These are phyloP conservation scores for Drosophila subobscura DNA, from an alignment of 1,140 invertebrate genomes.

Conservation along the genomic window DNA sequence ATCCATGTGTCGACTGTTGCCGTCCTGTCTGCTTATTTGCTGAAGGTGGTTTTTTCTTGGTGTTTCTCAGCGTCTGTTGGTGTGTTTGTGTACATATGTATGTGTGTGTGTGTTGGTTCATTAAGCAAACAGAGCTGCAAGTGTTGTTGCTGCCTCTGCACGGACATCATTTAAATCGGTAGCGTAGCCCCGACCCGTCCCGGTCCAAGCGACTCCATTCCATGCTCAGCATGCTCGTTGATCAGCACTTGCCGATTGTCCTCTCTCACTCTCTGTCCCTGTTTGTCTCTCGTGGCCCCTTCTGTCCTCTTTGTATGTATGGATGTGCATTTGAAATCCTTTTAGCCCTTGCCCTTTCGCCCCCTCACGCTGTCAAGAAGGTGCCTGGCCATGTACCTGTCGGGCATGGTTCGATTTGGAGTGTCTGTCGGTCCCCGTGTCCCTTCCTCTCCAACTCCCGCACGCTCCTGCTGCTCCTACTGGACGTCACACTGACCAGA, in stretches of 20 bases:
- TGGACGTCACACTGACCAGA: conserved; percentile 26
- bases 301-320: background rate
- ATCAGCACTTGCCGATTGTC: conserved; percentile 26
- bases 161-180: conserved; percentile 69
- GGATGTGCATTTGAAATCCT: conserved; percentile 38
- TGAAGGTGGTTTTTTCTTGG: conserved; percentile 57
- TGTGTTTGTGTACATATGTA: background rate
- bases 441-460: conserved; percentile 1
- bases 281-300: background rate
- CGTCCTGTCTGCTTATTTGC: conserved; percentile 49
- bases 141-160: conserved; percentile 31
- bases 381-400: conserved; percentile 8
- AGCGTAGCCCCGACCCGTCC: conserved; percentile 47
- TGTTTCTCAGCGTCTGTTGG: conserved; percentile 37
- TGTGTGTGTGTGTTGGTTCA: conserved; percentile 47
- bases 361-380: too few species aligned
- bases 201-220: background rate
- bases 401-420: conserved; percentile 9
- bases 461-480: background rate
- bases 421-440: conserved; percentile 1
- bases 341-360: conserved; percentile 10
- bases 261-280: background rate
- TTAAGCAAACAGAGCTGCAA: conserved; percentile 69
- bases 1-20: conserved; percentile 21
- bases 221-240: conserved; percentile 11